Base-by-base conservation (phyloP, 2,113 vertebrate species). In the Pituophis catenifer region DNA sequence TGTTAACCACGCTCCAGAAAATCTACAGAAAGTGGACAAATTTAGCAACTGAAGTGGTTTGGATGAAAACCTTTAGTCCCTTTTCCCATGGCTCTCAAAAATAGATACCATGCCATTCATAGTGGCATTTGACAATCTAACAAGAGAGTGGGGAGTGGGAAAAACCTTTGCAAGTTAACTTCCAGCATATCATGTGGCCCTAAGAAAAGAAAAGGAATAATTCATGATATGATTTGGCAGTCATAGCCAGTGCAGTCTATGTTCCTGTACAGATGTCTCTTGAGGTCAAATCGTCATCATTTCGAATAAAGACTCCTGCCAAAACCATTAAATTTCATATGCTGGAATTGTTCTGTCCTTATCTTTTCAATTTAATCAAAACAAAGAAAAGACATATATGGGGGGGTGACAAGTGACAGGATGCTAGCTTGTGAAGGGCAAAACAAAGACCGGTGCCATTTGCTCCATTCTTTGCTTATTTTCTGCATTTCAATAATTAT, bases 301-400 rank as follows among this genome's bases (percentile, higher is more conserved):
- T 86, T 53, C 1, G 29, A 94, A 92, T 0, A 3, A 89, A 92
- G 53, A 86, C 87, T 19, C 5, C 8, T 90, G 26, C 19, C 91
- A 21, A 90, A 29, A 81, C 50, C 90, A 93, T 90, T 88, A 90
- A 17, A 19, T 88, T 86, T 94, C 92, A 12, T 50, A 24, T 91
- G 58, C 26, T 89, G 53, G 19, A 90, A 81, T 50, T 90, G 55
- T 29, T 53, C 86, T 94, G 19, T 5, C 13, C 62, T 92, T 70
- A 86, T 93, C 52, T 86, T 29, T 53, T n/a, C n/a, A 94, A 91
- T 33, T 90, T 65, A 0, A 0, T n/a, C 7, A 52, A 0, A 44
- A 48, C 29, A 59, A 58, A 86, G 57, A 87, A 23, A 62, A 57
- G 21, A 29, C 23, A 48, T 26, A 55, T 12, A 9, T 52, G 3